Evolutionary conservation across 2,888 invertebrate species (phyloP).

Genomic region (Drosophila prolongata): DNA sequence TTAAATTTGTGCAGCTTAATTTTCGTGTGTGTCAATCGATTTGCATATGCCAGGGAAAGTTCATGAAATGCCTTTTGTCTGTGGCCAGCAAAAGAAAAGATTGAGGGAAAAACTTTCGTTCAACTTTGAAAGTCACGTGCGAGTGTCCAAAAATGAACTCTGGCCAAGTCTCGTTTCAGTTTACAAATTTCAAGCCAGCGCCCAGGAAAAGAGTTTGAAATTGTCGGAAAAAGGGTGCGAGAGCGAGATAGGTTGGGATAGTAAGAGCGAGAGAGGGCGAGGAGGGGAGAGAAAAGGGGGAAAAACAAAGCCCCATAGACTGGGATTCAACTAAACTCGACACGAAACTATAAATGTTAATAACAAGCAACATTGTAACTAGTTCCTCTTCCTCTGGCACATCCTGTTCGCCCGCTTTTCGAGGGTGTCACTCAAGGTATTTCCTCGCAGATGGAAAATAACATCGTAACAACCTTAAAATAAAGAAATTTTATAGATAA

Average conservation of each 20-base stretch:
- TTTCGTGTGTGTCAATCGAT: slow-evolving; percentile 41
- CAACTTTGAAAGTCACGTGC: slow-evolving; percentile 73
- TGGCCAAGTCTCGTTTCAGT: slow-evolving; percentile 37
- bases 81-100: not conserved
- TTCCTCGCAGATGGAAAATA: not conserved
- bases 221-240: slow-evolving; percentile 12
- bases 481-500: no score
- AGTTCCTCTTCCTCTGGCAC: slow-evolving; percentile 41
- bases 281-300: no score
- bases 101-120: slow-evolving; percentile 21
- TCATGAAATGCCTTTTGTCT: slow-evolving; percentile 28
- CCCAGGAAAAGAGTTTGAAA: slow-evolving; percentile 17
- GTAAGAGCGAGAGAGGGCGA: not conserved
- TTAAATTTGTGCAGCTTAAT: slow-evolving; percentile 64
- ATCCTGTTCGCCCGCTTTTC: slow-evolving; percentile 22
- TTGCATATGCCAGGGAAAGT: slow-evolving; percentile 37
- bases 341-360: slow-evolving; percentile 79
- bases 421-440: slow-evolving; percentile 9
- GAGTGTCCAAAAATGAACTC: slow-evolving; percentile 29
- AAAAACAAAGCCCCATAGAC: slow-evolving; percentile 2
- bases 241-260: not conserved
- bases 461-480: not conserved
- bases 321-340: slow-evolving; percentile 38
- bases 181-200: slow-evolving; percentile 56
- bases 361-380: slow-evolving; percentile 56